A percentile compares a stretch with the other conserved stretches of the same genome.
Conservation (phyloP, 1,140 invertebrate species). For the Centruroides sculpturatus region DNA sequence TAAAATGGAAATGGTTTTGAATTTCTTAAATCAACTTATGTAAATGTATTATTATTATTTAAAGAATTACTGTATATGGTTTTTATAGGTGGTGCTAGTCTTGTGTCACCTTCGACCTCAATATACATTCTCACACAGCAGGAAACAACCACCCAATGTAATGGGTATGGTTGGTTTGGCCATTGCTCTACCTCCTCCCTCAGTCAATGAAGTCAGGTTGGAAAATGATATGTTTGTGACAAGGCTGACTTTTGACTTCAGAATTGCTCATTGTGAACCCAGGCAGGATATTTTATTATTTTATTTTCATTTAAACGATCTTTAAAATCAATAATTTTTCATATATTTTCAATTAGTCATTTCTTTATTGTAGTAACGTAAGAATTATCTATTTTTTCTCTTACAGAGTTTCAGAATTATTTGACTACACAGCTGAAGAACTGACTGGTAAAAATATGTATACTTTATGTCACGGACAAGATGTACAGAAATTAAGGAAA, state of each 20-base stretch:
- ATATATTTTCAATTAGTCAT: no score
- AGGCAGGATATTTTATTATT: slow-evolving; percentile 43
- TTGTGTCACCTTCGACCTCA: slow-evolving; percentile 77
- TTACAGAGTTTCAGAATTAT: slow-evolving; percentile 70
- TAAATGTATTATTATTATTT: no score
- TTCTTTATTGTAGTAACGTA: background rate
- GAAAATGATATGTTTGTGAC: slow-evolving; percentile 96
- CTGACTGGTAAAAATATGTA: slow-evolving; percentile 87
- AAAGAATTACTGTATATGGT: no score
- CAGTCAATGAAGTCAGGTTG: slow-evolving; percentile 87
- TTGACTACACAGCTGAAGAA: slow-evolving; percentile 88
- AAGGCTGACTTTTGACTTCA: slow-evolving; percentile 85
- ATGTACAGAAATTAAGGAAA: slow-evolving; percentile 81
- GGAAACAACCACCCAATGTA: slow-evolving; percentile 39
- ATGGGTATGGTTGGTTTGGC: slow-evolving; percentile 86
- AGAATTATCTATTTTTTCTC: background rate
- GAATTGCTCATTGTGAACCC: slow-evolving; percentile 91
- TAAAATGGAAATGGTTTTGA: no score
- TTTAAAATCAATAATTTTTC: no score
- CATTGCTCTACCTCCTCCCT: slow-evolving; percentile 86
- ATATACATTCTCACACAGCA: slow-evolving; percentile 75
- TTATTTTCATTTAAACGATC: background rate
- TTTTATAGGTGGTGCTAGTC: slow-evolving; percentile 70
- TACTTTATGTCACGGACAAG: slow-evolving; percentile 85
- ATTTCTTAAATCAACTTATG: no score